A percentile compares a stretch with the other conserved stretches of the same genome.
phyloP scores from a whole-genome alignment of 2,888 invertebrate genomes.

The Metacarcinus magister region DNA sequence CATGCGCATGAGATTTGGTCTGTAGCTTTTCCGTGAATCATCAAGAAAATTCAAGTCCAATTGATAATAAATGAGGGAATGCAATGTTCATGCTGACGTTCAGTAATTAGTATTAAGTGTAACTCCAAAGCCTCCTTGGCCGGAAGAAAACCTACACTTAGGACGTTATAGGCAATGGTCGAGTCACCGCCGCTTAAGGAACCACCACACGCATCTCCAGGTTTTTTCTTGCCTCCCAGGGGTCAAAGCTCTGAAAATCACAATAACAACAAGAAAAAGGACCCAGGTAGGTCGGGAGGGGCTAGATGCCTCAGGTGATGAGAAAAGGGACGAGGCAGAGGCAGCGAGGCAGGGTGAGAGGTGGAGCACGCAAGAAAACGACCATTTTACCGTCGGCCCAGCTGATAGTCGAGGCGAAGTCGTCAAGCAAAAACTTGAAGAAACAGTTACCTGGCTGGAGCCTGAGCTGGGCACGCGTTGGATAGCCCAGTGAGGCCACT shows the following conservation, averaged over 20 bases:
- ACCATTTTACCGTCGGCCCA: constrained; percentile 60
- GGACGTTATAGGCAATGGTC: background rate
- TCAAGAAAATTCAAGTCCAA: background rate
- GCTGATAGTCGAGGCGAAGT: constrained; percentile 72
- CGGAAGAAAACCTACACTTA: background rate
- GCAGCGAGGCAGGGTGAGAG: constrained; percentile 33
- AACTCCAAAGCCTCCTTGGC: background rate
- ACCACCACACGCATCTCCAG: constrained; percentile 34
- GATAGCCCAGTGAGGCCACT: constrained; percentile 55
- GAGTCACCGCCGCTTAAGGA: constrained; percentile 20
- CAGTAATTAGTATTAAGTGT: background rate
- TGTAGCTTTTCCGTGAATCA: background rate
- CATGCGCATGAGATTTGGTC: background rate
- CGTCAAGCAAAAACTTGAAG: constrained; percentile 77
- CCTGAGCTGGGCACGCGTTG: constrained; percentile 72
- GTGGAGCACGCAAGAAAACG: constrained; percentile 58
- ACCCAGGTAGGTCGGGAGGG: constrained; percentile 40
- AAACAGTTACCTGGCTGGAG: constrained; percentile 72
- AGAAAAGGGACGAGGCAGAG: constrained; percentile 40
- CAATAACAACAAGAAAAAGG: constrained; percentile 57
- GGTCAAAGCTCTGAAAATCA: constrained; percentile 67
- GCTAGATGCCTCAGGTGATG: constrained; percentile 8
- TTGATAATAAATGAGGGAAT: background rate
- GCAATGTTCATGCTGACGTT: background rate
- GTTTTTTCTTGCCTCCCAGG: constrained; percentile 20